These are phyloP conservation scores for Chironomus riparius DNA, from an alignment of 2,888 invertebrate genomes.

Conservation along the genomic window DNA sequence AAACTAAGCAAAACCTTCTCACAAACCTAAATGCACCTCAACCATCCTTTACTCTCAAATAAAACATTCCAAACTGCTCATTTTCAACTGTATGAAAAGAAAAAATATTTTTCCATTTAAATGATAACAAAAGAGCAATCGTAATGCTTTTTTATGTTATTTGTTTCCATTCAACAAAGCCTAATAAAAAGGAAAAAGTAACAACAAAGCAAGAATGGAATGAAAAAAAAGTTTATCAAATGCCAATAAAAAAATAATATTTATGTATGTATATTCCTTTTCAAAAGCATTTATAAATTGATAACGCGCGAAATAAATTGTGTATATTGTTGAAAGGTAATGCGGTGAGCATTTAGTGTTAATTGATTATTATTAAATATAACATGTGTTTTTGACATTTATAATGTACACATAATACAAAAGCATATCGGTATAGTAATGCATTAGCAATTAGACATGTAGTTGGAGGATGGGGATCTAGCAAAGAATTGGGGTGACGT, in stretches of 20 bases:
- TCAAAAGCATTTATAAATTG: neutral
- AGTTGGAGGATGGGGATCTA: no score
- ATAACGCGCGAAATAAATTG: slow-evolving; percentile 1
- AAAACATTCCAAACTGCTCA: no score
- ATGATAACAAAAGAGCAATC: slow-evolving; percentile 20
- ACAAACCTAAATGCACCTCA: no score
- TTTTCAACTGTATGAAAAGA: no score
- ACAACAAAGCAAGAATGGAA: neutral
- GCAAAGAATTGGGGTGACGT: neutral
- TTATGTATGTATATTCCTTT: no score
- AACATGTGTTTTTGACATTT: slow-evolving; percentile 26
- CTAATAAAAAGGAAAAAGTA: neutral
- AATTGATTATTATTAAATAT: slow-evolving; percentile 22
- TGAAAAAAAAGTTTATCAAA: neutral
- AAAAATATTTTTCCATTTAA: slow-evolving; percentile 1
- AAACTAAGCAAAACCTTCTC: no score
- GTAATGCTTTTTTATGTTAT: slow-evolving; percentile 7
- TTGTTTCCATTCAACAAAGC: no score
- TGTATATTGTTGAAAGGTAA: slow-evolving; percentile 8
- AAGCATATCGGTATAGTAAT: neutral
- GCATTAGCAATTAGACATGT: no score
- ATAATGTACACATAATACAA: neutral
- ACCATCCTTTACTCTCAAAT: no score
- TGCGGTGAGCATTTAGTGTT: slow-evolving; percentile 3
- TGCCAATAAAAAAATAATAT: no score